Evolutionary conservation across 2,888 invertebrate species (phyloP), one percentile per base, ranked within the genome.

Genomic region (Melitaea athalia): DNA sequence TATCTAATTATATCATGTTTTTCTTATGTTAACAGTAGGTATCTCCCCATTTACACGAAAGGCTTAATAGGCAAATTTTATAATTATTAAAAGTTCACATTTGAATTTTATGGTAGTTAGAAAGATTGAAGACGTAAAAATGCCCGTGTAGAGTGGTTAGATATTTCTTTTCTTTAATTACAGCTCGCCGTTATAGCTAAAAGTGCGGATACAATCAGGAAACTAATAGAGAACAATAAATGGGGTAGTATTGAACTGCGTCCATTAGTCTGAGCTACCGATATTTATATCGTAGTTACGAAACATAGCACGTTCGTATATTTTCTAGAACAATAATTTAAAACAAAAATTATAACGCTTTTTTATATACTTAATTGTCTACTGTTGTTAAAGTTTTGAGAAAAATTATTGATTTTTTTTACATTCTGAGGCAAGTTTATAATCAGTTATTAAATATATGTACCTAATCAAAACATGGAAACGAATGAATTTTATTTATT

Each of bases 271-370:
- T 85, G 77, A 74, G 81, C 78, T 77, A 75, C 79, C 85, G 79
- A 86, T 87, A 87, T 86, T 87, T 87, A 87, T 86, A 77, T 85
- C 83, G 77, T 81, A 80, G 82, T 85, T 83, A 80, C 78, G 78
- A 84, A 77, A 83, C 84, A 85, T 85, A 84, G 82, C 85, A 84
- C 84, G 84, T 83, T 76, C 79, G 74, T 79, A 76, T 82, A 79
- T 85, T 84, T 81, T 77, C 77, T 68, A 75, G 75, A 80, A 79
- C 80, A 75, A 84, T 86, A 83, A 83, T 84, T 83, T 55, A 31
- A 33, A 55, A 55, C 14, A 5, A 6, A 55, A 55, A 33, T 55
- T 55, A 31, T 12, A 6, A 55, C 31, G 3, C 24, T 24, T 55
- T 6, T 31, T 33, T 55, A 17, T 53, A 8, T 17, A 12, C 11